Base-by-base conservation (phyloP, 2,888 invertebrate species). In the Chorisops tibialis region DNA sequence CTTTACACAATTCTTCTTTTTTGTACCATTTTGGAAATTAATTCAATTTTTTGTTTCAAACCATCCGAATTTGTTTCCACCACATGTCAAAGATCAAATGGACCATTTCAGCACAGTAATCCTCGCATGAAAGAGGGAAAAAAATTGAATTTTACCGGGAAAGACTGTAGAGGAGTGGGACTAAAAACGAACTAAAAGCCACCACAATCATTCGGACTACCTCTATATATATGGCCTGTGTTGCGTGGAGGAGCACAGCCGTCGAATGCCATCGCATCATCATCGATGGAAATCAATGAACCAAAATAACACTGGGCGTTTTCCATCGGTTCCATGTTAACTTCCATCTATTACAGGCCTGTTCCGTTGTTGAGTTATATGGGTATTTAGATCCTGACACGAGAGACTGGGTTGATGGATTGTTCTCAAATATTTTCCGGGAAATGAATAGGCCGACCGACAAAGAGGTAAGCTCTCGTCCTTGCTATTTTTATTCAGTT, bases 401-500 rank as follows among this genome's bases (percentile, higher is more conserved):
- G 0, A 82, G 94, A 71, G 94, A 95, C 75, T 96, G 96, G 96
- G 90, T 91, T 1, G 96, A 96, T 74, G 96, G 96, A 9, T 79
- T 96, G 39, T 83, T 95, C 68, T 94, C 94, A 2, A 89, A 87
- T 74, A 93, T 96, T 72, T 96, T 96, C 78, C 83, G 95, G 49
- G 93, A 93, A 74, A 89, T 94, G 79, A 95, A 95, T 79, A 88
- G 84, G 79, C 90, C 87, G 0, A 76, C 82, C 1, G 79, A 79
- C 19, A 73, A 72, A 49, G 75, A 77, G 68, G 78, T 78, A 72
- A 70, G 73, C 70, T 16, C 12, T 4, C 19, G 21, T 18, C 7
- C 30, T 7, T 30, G 30, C 30, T 30, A 30, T 30, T 9, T 30
- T 30, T 30, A 9, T 30, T n/a, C n/a, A n/a, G n/a, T n/a, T n/a